Conservation (phyloP, 2,113 vertebrate species). For the Psephotus haematonotus region DNA sequence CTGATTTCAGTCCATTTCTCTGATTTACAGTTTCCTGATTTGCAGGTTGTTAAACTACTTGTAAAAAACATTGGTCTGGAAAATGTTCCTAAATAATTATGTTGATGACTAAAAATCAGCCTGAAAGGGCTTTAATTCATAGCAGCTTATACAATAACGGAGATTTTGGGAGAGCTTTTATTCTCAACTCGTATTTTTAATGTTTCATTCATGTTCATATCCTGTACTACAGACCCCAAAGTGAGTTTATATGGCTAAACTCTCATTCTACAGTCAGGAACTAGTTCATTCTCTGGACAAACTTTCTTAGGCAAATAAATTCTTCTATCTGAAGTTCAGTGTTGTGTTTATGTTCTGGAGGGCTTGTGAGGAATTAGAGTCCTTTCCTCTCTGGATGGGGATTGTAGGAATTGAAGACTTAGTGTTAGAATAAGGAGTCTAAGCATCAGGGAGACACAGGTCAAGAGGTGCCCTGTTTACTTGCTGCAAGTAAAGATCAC, state of each 20-base stretch:
- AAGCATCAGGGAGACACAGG: background rate
- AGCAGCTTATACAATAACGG: conserved; percentile 65
- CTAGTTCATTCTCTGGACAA: conserved; percentile 33
- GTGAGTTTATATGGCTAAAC: conserved; percentile 44
- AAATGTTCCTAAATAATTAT: conserved; percentile 68
- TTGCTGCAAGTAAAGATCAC: background rate
- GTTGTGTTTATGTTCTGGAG: conserved; percentile 38
- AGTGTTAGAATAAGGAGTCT: background rate
- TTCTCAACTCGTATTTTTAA: conserved; percentile 49
- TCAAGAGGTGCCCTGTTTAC: background rate
- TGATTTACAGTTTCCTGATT: conserved; percentile 74
- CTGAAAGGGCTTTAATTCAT: conserved; percentile 65
- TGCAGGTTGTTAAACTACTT: conserved; percentile 74
- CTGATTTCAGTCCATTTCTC: conserved; percentile 64
- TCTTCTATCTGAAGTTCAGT: background rate
- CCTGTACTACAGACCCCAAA: conserved; percentile 57
- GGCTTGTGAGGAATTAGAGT: conserved; percentile 13
- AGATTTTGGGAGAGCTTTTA: conserved; percentile 60
- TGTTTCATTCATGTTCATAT: conserved; percentile 65
- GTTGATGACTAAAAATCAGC: conserved; percentile 64
- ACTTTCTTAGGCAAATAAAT: conserved; percentile 36
- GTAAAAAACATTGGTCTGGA: conserved; percentile 68
- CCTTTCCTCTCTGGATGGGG: background rate
- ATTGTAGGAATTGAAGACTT: background rate
- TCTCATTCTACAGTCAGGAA: conserved; percentile 35